phyloP scores from a whole-genome alignment of 2,797 vertebrate genomes.

The Pangasius larnaudii region DNA sequence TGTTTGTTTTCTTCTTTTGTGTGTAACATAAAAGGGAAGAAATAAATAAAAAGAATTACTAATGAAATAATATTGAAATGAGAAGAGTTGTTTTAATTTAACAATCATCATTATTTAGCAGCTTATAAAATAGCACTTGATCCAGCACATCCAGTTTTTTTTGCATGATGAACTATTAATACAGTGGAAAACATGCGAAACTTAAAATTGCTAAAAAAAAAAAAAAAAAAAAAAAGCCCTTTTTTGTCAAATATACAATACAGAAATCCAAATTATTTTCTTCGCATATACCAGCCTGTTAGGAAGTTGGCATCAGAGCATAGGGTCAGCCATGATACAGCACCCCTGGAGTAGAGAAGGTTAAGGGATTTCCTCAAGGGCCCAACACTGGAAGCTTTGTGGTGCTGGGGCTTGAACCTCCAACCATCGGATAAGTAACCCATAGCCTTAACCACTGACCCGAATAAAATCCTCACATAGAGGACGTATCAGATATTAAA shows the following conservation, averaged over 20 bases:
- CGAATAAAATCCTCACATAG: background rate
- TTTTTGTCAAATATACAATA: background rate
- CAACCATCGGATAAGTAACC: background rate
- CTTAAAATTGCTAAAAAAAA: too few relatives aligned
- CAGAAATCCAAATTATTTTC: background rate
- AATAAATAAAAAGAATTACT: background rate
- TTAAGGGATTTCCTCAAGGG: background rate
- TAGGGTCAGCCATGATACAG: background rate
- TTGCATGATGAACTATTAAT: background rate
- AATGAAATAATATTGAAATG: background rate
- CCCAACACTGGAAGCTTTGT: background rate
- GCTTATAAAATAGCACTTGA: background rate
- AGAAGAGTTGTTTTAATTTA: background rate
- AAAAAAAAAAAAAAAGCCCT: background rate
- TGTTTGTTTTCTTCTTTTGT: background rate
- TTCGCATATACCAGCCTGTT: background rate
- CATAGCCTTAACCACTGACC: background rate
- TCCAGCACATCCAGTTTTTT: background rate
- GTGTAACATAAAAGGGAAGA: background rate
- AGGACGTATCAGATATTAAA: background rate
- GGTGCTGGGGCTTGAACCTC: background rate
- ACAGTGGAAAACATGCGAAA: background rate
- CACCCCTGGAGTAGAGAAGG: background rate
- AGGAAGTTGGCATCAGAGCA: background rate
- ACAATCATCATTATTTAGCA: background rate